Conservation (phyloP, 2,888 invertebrate genomes). For the Spatulosminthurus flaviceps region DNA sequence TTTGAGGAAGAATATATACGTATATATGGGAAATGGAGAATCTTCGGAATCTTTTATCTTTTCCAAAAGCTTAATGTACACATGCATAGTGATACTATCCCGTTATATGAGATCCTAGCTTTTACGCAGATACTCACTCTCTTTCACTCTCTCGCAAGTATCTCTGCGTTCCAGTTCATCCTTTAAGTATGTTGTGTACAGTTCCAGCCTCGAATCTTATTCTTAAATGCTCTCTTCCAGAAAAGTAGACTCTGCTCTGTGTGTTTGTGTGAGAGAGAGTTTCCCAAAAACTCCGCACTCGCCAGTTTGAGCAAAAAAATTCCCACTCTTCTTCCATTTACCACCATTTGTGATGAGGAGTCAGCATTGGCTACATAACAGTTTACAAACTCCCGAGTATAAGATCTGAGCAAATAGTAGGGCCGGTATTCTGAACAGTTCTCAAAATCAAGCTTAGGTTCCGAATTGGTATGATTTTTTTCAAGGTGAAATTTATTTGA, state of each 20-base stretch:
- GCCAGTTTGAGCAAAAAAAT: not conserved
- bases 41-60: constrained; percentile 18
- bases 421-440: too few relatives aligned
- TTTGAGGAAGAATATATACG: constrained; percentile 5
- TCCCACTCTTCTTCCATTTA: constrained; percentile 12
- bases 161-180: not conserved
- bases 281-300: not conserved
- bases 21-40: not conserved
- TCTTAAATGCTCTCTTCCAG: not conserved
- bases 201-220: not conserved
- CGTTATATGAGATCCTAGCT: not conserved
- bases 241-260: not conserved
- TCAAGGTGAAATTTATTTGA: too few relatives aligned
- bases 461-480: too few relatives aligned
- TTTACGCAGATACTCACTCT: not conserved
- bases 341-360: not conserved
- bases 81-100: not conserved
- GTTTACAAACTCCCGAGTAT: not conserved
- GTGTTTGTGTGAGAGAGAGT: not conserved
- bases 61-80: not conserved
- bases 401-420: not conserved
- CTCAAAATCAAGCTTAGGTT: too few relatives aligned
- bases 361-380: not conserved
- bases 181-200: constrained; percentile 1
- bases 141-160: not conserved